Base-by-base conservation (phyloP, 2,888 invertebrate genomes). In the Cetonia aurata region DNA sequence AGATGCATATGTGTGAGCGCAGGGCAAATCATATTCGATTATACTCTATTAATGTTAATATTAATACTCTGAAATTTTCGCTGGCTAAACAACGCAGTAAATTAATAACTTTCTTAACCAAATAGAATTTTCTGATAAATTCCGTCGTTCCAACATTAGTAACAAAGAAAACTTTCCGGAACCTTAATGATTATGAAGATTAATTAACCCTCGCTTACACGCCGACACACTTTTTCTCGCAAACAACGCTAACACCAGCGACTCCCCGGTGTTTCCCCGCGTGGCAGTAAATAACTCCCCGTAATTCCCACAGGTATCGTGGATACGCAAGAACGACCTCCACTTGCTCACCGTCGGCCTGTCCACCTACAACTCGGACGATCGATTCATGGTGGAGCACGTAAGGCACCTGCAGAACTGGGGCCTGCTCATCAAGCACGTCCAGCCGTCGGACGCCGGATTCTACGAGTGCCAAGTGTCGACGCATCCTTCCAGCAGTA, bases 381-480 rank as follows among this genome's bases (percentile, higher is more conserved):
- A 88, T 77, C 83, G 91, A 44, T 89, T 91, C 79, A 87, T 90
- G 50, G 90, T 91, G 19, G 90, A 89, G 67, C 89, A 89, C 79
- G 87, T 87, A 73, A 83, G 89, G 52, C 89, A 89, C 80, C 87
- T 89, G 72, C 89, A 89, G 15, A 90, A 89, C 81, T 90, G 89
- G 89, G 86, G 86, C 69, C 85, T 90, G 12, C 87, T 89, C 75
- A 92, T 93, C 80, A 90, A 91, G 80, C 90, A 91, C 67, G 91
- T 92, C 44, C 90, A 90, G 79, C 87, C 88, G 72, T 88, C 90
- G 37, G 93, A 93, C 80, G 90, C 89, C 53, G 93, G 93, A 19
- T 85, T 90, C 69, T 93, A 93, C 81, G 91, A 93, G 88, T 93
- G 93, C 85, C 93, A 93, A 89, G 91, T 93, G 81, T 93, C 93